Base-by-base conservation (phyloP, 2,113 vertebrate species). In the Rhinichthys klamathensis region DNA sequence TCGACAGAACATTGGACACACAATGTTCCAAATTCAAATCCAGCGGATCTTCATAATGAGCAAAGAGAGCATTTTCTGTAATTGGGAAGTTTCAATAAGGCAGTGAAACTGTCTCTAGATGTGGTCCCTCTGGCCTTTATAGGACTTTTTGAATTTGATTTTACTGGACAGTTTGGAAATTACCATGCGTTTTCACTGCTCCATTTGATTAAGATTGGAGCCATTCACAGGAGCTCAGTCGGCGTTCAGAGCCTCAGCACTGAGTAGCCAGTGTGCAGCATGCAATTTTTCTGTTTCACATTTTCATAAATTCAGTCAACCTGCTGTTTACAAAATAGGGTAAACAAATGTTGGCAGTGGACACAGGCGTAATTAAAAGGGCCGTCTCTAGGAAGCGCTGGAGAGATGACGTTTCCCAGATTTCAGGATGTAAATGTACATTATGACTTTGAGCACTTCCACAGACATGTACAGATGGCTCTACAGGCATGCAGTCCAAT, bases 151-250 rank as follows among this genome's bases (percentile, higher is more conserved):
- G 80, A 82, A 67, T 82, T 82, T 58, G 49, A 82, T 82, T 72
- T 82, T 82, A 72, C 65, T 56, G 80, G 70, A 77, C 84, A 85
- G 79, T 85, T 56, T 44, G 44, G 70, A 81, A 61, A 87, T 65
- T 76, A 85, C 79, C 67, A 46, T 82, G 49, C 67, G 65, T 72
- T 82, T 82, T 72, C 80, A 41, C 3, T 82, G 80, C 32, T 82
- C 51, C 65, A 58, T 72, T 72, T 82, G 65, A 82, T 82, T 82
- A 82, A 72, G 63, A 56, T 13, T 6, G 21, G 65, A 82, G 65
- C 65, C 80, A 82, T 41, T 82, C 80, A 82, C 49, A 38, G 49
- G 46, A 58, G 49, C 46, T 54, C 41, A 67, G 60, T 44, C 61
- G 61, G 79, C 10, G 44, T 81, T 49, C 12, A 51, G 56, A 80